phyloP scores from a whole-genome alignment of 2,113 vertebrate species.

The Petaurus breviceps region DNA sequence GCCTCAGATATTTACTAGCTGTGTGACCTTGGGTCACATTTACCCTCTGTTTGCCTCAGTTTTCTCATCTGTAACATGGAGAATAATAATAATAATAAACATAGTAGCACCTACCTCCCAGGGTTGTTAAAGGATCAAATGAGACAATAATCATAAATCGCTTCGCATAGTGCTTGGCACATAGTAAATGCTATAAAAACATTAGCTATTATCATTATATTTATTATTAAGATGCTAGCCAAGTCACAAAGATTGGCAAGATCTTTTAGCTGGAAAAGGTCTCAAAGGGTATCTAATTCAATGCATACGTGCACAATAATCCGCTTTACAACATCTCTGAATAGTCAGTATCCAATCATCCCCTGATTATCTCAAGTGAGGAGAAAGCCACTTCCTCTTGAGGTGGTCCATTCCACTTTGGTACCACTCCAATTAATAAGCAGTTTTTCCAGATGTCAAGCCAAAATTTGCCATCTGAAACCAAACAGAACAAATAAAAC shows the following conservation, averaged over 20 bases:
- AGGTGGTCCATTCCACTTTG: background rate
- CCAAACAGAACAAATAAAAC: background rate
- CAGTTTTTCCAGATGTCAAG: background rate
- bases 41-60: background rate
- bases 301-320: background rate
- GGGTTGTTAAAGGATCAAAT: background rate
- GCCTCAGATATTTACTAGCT: background rate
- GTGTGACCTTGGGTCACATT: background rate
- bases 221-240: background rate
- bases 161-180: background rate
- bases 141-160: background rate
- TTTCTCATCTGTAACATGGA: background rate
- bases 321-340: background rate
- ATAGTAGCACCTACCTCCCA: background rate
- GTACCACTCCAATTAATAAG: background rate
- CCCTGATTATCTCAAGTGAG: background rate
- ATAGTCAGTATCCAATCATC: background rate
- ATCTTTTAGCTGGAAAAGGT: background rate
- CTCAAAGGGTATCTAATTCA: background rate
- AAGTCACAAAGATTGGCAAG: background rate
- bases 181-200: background rate
- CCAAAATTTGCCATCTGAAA: background rate
- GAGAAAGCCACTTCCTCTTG: background rate
- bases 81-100: background rate
- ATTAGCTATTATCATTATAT: background rate